Evolutionary conservation across 2,113 vertebrate species (phyloP), one percentile per base, ranked within the genome.

Genomic region (Solea solea): DNA sequence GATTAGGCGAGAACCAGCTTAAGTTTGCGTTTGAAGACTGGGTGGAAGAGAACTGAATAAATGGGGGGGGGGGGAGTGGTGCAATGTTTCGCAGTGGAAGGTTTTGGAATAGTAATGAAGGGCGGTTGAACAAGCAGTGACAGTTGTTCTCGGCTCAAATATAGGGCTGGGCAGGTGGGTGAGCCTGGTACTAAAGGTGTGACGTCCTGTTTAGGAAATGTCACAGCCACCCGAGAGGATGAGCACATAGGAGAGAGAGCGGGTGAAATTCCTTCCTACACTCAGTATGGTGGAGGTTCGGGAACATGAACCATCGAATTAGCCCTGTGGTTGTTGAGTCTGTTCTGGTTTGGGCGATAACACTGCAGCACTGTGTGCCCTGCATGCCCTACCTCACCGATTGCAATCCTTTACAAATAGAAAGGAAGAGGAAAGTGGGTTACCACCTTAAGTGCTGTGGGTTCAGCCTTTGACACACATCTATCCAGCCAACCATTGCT

Each of bases 281-380:
- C 88, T 87, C 93, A 67, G 86, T 62, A 48, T 91, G 90, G 88
- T 92, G 83, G 86, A 70, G 88, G 90, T 91, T 90, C 87, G 84
- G 92, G 83, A 77, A 78, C 64, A 27, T 74, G 62, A 76, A 83
- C 76, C 52, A 81, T 58, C 42, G 45, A 85, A 82, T 71, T 78
- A 76, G 57, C 83, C 78, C 21, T 3, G 25, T 76, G 72, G 68
- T 77, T 66, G 71, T 85, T 73, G 59, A 72, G 78, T 79, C 69
- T 81, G 69, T 76, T 83, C 63, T 70, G 75, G 72, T 86, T 88
- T 78, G 67, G 78, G 89, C 88, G 91, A 94, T 93, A 91, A 90
- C 91, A 93, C 88, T 95, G 94, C 95, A 95, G 94, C 80, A 92
- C 89, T 89, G 90, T 87, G 82, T 86, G 76, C 74, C 84, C 80